Base-by-base conservation (phyloP, 1,140 invertebrate species). In the Drosophila pachea region DNA sequence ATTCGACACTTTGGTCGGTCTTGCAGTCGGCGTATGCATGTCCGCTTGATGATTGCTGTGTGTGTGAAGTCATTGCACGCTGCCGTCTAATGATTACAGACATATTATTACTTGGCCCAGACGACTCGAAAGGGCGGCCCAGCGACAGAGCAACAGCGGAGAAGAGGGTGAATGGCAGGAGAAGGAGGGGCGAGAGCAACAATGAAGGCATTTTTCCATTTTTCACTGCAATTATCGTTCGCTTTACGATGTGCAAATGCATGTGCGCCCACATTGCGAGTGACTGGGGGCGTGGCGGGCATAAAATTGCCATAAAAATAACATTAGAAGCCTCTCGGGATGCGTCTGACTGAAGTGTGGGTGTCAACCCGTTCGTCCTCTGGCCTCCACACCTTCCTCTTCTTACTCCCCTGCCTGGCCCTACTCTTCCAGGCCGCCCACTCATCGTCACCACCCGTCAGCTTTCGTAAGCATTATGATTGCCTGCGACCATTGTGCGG, bases 291-390 rank as follows among this genome's bases (percentile, higher is more conserved):
- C 45, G 9, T 38, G 52, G 64, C 36, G 35, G 32, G 58, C 70
- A 64, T 73, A 73, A 72, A 65, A 73, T 68, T 54, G 69, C 55
- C 69, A 75, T 48, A 73, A 63, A 77, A 75, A 73, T 72, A 79
- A 33, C 48, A 74, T 75, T 63, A 74, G 62, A 78, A 65, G 60
- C 65, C 58, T 73, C 60, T 50, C 56, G 14, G 16, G 66, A 65
- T 36, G 62, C 36, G 54, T 61, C 70, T 67, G 70, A 65, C 71
- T 65, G 67, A 33, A 71, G 67, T 71, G 63, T 50, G 68, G 5
- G 35, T 33, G 35, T 45, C 35, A 40, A 33, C 5, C 29, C 29
- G 9, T 8, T 16, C 0, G 12, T 8, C 5, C 31, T 7, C 8
- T 4, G 7, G 8, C 31, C 8, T 22, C 4, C 4, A n/a, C 1